Conservation (phyloP, 2,888 invertebrate species). For the Drosophila acutilabella region DNA sequence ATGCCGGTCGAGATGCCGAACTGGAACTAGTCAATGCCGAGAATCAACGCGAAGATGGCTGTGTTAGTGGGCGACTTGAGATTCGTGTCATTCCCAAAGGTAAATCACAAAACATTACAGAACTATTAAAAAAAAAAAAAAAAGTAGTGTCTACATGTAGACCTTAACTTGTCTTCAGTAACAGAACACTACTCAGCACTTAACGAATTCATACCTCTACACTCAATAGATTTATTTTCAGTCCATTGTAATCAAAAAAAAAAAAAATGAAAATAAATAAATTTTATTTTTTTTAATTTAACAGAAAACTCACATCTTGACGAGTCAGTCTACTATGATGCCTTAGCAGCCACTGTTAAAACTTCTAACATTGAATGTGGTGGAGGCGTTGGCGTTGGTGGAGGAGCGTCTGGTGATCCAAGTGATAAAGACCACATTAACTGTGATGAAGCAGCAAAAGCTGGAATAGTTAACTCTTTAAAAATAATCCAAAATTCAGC, state of each 20-base stretch:
- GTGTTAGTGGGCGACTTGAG: conserved; percentile 92
- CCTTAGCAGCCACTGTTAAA: conserved; percentile 88
- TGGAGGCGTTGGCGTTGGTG: not conserved
- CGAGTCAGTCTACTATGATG: conserved; percentile 93
- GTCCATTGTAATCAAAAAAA: no score
- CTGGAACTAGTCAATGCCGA: conserved; percentile 28
- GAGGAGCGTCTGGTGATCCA: conserved; percentile 14
- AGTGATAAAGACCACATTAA: conserved; percentile 40
- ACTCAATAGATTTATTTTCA: no score
- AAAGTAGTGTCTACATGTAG: no score
- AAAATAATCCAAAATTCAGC: conserved; percentile 13
- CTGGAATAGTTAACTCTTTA: conserved; percentile 21
- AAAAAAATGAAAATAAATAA: no score
- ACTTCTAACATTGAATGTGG: conserved; percentile 50
- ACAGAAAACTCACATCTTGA: conserved; percentile 88
- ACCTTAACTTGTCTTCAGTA: not conserved
- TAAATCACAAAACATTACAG: not conserved
- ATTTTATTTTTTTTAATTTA: not conserved
- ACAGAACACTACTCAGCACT: no score
- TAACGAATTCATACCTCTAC: no score
- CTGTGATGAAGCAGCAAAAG: conserved; percentile 49
- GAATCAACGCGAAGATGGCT: conserved; percentile 84
- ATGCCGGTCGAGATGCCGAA: not conserved
- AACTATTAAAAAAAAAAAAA: no score
- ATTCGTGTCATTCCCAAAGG: conserved; percentile 90